These are phyloP conservation scores for Tragelaphus strepsiceros DNA, from an alignment of 2,113 vertebrate genomes.

Conservation along the genomic window DNA sequence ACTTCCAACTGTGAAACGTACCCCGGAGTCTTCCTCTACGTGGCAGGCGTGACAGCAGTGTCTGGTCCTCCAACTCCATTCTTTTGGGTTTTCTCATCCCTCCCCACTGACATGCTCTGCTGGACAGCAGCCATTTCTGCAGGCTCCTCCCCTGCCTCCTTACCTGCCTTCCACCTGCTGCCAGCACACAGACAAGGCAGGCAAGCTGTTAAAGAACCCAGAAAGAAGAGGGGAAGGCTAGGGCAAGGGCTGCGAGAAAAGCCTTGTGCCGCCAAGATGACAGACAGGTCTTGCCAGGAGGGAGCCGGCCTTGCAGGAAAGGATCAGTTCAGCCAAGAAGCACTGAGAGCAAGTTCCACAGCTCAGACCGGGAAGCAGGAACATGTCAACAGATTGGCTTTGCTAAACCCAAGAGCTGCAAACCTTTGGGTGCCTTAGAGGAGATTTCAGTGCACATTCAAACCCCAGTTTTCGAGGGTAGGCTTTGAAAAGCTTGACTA, in stretches of 20 bases:
- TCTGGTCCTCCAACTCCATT: neutral
- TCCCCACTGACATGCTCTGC: neutral
- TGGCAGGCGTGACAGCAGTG: neutral
- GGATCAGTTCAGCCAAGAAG: neutral
- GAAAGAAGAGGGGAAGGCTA: neutral
- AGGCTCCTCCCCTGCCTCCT: too few relatives aligned
- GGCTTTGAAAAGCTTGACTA: neutral
- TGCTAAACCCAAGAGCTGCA: neutral
- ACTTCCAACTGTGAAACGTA: neutral
- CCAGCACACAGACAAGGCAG: neutral
- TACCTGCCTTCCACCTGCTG: neutral
- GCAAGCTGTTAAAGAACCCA: neutral
- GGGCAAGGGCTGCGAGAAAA: neutral
- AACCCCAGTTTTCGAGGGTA: neutral
- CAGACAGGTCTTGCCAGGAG: neutral
- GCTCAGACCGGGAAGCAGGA: neutral
- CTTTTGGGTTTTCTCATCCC: neutral
- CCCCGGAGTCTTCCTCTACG: neutral
- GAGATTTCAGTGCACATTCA: neutral
- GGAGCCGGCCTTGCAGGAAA: neutral
- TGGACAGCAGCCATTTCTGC: neutral
- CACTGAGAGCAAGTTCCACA: fast-evolving
- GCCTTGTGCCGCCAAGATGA: neutral
- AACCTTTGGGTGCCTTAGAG: neutral
- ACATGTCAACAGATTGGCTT: fast-evolving